Conservation (phyloP, 2,888 invertebrate genomes). For the Drosophila parthenogenetica region DNA sequence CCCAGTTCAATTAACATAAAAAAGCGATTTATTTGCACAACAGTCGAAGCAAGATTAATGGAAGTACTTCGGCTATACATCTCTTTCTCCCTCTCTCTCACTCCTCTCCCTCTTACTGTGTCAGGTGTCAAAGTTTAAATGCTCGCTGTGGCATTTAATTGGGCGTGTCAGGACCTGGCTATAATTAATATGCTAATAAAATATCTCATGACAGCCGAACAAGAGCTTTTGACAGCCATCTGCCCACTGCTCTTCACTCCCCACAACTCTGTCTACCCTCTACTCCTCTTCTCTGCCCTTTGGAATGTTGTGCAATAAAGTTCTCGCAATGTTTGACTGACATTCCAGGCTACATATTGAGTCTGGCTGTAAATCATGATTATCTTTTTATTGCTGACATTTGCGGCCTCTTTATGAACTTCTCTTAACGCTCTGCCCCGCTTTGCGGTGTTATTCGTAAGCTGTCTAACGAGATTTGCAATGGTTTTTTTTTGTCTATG, state of each 20-base stretch:
- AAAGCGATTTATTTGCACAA: conserved; percentile 79
- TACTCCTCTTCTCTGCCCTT: neutral
- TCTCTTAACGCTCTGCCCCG: neutral
- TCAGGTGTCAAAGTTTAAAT: conserved; percentile 61
- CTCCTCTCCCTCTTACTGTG: neutral
- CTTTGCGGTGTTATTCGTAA: conserved; percentile 16
- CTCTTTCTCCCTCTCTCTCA: neutral
- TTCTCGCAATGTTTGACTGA: conserved; percentile 52
- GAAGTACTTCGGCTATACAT: conserved; percentile 11
- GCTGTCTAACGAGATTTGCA: conserved; percentile 70
- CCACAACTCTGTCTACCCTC: neutral
- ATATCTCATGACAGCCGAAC: conserved; percentile 60
- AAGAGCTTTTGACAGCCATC: conserved; percentile 53
- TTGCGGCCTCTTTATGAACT: conserved; percentile 64
- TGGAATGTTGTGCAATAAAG: conserved; percentile 59
- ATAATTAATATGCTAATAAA: conserved; percentile 69
- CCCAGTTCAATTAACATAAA: conserved; percentile 82
- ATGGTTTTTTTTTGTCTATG: conserved; percentile 46
- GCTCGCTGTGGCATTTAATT: conserved; percentile 42
- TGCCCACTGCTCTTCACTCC: neutral
- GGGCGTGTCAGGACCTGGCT: conserved; percentile 43
- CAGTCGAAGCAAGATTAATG: conserved; percentile 68
- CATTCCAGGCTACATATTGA: conserved; percentile 62
- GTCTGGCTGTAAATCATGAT: conserved; percentile 71
- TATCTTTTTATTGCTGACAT: conserved; percentile 65